These are phyloP conservation scores for Pandemis corylana DNA, from an alignment of 2,888 invertebrate genomes.

Conservation along the genomic window DNA sequence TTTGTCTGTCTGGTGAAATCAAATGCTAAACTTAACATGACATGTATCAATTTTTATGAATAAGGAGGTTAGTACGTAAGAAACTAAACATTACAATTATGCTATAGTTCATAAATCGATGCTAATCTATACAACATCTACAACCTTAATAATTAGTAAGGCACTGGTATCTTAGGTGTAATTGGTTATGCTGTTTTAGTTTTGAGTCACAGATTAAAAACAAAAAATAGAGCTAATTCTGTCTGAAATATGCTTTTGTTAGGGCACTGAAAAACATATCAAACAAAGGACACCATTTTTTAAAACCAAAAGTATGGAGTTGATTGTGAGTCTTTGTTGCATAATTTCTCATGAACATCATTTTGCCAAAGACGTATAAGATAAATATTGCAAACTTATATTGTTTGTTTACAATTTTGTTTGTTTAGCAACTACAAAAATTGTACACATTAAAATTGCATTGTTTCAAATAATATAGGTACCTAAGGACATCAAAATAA, in stretches of 20 bases:
- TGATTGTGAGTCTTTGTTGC: not conserved
- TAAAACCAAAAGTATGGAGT: not conserved
- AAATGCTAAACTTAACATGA: too few relatives aligned
- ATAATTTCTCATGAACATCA: too few relatives aligned
- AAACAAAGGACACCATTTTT: not conserved
- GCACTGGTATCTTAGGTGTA: conserved; percentile 67
- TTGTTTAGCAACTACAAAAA: too few relatives aligned
- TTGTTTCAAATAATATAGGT: too few relatives aligned
- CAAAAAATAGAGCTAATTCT: not conserved
- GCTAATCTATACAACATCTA: conserved; percentile 47
- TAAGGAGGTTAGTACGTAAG: conserved; percentile 8
- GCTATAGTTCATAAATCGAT: conserved; percentile 34
- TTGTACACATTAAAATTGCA: too few relatives aligned
- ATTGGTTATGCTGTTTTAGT: conserved; percentile 51
- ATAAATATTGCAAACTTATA: too few relatives aligned
- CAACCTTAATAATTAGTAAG: conserved; percentile 67
- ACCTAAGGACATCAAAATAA: too few relatives aligned
- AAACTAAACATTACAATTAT: conserved; percentile 25
- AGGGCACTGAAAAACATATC: not conserved
- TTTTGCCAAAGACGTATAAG: too few relatives aligned
- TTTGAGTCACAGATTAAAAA: not conserved
- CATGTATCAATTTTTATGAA: too few relatives aligned
- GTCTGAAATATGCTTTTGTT: not conserved
- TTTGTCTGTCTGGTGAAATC: too few relatives aligned
- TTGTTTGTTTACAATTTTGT: too few relatives aligned